These are phyloP conservation scores for Halictus quadricinctus DNA, from an alignment of 2,888 invertebrate genomes.

Conservation along the genomic window DNA sequence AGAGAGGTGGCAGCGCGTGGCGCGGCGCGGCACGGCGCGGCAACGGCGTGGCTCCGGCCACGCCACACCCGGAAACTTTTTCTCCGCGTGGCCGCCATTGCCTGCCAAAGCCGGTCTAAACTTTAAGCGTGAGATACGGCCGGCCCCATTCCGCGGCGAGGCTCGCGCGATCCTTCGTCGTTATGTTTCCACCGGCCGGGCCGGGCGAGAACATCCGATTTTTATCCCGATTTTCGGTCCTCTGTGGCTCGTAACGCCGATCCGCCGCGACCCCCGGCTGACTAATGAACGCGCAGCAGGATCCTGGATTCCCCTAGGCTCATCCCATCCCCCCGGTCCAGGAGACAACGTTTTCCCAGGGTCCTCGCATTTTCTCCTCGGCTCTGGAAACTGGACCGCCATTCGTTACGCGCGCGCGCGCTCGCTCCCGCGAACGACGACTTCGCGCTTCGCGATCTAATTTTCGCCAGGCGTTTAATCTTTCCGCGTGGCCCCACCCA, in stretches of 20 bases:
- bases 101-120: constrained; percentile 61
- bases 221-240: constrained; percentile 33
- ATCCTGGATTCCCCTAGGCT: background rate
- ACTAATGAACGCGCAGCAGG: constrained; percentile 22
- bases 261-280: background rate
- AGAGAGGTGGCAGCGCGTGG: constrained; percentile 31
- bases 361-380: background rate
- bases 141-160: constrained; percentile 33
- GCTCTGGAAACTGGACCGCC: constrained; percentile 47
- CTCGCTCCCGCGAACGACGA: constrained; percentile 47
- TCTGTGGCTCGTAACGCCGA: background rate
- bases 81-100: constrained; percentile 18
- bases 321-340: background rate
- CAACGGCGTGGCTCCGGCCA: background rate
- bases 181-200: constrained; percentile 20
- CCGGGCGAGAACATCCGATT: constrained; percentile 10
- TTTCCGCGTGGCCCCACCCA: constrained; percentile 58
- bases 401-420: constrained; percentile 62
- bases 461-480: constrained; percentile 79
- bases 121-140: constrained; percentile 60
- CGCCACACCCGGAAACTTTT: constrained; percentile 52
- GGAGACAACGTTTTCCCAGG: background rate
- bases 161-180: constrained; percentile 43
- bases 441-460: constrained; percentile 78
- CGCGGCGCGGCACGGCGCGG: background rate